These are phyloP conservation scores for Tribolium castaneum DNA, from an alignment of 1,140 invertebrate genomes.

Conservation along the genomic window DNA sequence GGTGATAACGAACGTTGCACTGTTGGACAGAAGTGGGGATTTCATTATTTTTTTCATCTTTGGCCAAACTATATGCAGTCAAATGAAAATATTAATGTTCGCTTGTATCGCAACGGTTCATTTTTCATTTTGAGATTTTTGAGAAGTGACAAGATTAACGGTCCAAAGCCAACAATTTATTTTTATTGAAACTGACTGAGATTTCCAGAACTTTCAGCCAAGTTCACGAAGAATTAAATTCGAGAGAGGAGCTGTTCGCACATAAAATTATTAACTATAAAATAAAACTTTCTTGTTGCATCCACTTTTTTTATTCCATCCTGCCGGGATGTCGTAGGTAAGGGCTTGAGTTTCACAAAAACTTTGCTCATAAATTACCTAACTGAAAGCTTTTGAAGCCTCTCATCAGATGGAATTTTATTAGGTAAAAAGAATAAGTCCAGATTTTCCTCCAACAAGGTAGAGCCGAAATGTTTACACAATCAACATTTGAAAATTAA, in stretches of 20 bases:
- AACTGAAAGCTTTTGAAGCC: neutral
- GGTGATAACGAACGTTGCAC: neutral
- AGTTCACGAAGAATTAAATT: neutral
- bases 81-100: neutral
- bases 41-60: neutral
- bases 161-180: neutral
- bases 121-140: neutral
- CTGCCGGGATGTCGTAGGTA: neutral
- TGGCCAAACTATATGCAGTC: neutral
- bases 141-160: neutral
- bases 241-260: too few relatives aligned
- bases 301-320: too few relatives aligned
- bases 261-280: too few relatives aligned
- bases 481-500: neutral
- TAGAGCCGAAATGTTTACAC: neutral
- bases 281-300: too few relatives aligned
- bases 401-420: neutral
- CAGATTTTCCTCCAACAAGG: neutral
- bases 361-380: neutral
- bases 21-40: neutral
- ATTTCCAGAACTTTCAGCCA: neutral
- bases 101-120: neutral
- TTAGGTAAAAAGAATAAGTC: neutral
- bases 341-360: neutral
- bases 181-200: neutral